A percentile compares a stretch with the other conserved stretches of the same genome.
Conservation (phyloP, 30 jellyfish, hydroid and myxozoan genomes). For the Cassiopea xamachana region DNA sequence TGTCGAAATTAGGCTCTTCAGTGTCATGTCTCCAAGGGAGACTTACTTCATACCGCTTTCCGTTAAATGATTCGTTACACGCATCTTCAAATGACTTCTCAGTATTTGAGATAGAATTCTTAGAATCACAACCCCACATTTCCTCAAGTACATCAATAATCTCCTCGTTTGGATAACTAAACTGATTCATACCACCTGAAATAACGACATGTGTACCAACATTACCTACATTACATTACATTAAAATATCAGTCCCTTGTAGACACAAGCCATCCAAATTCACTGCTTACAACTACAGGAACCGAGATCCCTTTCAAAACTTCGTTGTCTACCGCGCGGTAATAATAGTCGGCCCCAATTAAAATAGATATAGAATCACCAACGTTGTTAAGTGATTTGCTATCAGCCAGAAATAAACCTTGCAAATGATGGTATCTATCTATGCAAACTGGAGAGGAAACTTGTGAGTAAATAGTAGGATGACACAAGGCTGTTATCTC, state of each 20-base stretch:
- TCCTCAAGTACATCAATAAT: constrained; percentile 29
- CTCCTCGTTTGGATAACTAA: constrained; percentile 21
- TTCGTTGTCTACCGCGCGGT: neutral
- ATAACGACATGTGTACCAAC: constrained; percentile 26
- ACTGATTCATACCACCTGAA: constrained; percentile 17
- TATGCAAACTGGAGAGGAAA: no score
- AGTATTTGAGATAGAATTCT: neutral
- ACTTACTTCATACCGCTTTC: constrained; percentile 41
- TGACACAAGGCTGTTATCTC: no score
- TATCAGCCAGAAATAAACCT: no score
- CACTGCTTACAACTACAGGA: constrained; percentile 23
- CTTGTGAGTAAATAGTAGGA: no score
- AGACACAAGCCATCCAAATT: constrained; percentile 27
- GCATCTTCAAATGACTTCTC: constrained; percentile 13
- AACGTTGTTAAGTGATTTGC: no score
- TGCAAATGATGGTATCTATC: no score
- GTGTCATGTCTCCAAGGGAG: constrained; percentile 29
- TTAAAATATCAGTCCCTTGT: constrained; percentile 19
- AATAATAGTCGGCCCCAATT: no score
- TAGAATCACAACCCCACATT: constrained; percentile 32
- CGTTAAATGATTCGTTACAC: constrained; percentile 7
- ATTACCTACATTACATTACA: constrained; percentile 5
- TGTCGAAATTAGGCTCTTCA: constrained; percentile 21
- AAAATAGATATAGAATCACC: no score
- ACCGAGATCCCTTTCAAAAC: neutral